Evolutionary conservation across 2,113 vertebrate species (phyloP), one percentile per base, ranked within the genome.

Genomic region (Apistogramma diplotaenia): DNA sequence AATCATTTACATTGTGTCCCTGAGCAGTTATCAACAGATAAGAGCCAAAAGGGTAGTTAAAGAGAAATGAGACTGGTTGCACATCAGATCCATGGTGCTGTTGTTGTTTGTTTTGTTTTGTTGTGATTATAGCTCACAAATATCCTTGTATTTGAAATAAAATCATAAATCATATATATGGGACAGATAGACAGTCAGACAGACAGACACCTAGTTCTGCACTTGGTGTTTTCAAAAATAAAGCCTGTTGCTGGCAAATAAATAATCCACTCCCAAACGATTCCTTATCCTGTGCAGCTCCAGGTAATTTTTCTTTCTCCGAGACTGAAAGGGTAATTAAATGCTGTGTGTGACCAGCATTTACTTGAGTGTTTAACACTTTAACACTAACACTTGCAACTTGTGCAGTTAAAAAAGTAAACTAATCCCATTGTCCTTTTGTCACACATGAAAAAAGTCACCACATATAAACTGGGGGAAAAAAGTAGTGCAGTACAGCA

Each of bases 241-340:
- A 70, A 49, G 10, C 8, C 25, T 49, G 49, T 27, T 10, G 0
- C 23, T 67, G 3, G 16, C 9, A 70, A 49, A 43, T 10, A 29
- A 70, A 70, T 29, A 70, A 51, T n/a, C 27, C 43, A 29, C 65
- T 49, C 43, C 18, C 31, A 76, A 75, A 91, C 85, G 82, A 87
- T 87, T 87, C 74, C 82, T 82, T 54, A 62, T 60, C 55, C 84
- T 70, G 40, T 80, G 37, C 78, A 80, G 78, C 57, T 40, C 31
- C 21, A 82, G 83, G 84, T 87, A 81, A 76, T 78, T 82, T 85
- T 13, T 70, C 65, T 70, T 70, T 25, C 18, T 31, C 16, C 11
- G 61, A 85, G 79, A 92, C 51, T 62, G 60, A 89, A 79, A 81
- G 74, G 70, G 62, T 89, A 85, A 91, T 89, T 86, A 88, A 82